phyloP scores from a whole-genome alignment of 2,113 vertebrate genomes.

The Xiphophorus maculatus region DNA sequence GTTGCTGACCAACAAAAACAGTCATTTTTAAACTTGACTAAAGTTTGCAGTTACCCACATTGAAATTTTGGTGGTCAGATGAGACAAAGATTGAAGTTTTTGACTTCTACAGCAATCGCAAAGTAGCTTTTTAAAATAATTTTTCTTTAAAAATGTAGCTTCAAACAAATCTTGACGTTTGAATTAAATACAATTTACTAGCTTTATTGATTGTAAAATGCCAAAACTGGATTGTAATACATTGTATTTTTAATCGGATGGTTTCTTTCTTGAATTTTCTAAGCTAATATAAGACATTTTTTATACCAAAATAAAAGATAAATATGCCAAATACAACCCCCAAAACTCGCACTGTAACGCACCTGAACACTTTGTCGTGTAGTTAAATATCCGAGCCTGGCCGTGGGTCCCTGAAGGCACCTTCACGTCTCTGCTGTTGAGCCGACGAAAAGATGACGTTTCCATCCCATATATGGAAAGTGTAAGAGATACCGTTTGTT shows the following conservation, averaged over 20 bases:
- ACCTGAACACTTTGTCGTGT: background rate
- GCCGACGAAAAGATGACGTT: background rate
- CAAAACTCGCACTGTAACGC: background rate
- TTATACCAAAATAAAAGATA: background rate
- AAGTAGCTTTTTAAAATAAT: background rate
- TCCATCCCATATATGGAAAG: background rate
- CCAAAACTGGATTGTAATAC: background rate
- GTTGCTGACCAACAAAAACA: no score
- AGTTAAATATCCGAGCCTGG: background rate
- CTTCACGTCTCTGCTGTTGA: constrained; percentile 12
- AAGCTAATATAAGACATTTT: background rate
- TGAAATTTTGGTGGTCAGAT: no score
- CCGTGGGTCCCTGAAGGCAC: constrained; percentile 33
- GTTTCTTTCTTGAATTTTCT: background rate
- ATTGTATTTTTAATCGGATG: no score
- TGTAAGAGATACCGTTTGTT: background rate
- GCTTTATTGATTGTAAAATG: background rate
- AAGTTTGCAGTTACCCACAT: no score
- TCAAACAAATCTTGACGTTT: background rate
- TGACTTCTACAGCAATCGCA: no score
- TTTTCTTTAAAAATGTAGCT: background rate
- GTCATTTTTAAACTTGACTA: no score
- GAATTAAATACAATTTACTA: background rate
- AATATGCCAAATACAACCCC: no score
- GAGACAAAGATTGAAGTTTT: no score